Evolutionary conservation across 2,888 invertebrate species (phyloP), one percentile per base, ranked within the genome.

Genomic region (Clanis bilineata): DNA sequence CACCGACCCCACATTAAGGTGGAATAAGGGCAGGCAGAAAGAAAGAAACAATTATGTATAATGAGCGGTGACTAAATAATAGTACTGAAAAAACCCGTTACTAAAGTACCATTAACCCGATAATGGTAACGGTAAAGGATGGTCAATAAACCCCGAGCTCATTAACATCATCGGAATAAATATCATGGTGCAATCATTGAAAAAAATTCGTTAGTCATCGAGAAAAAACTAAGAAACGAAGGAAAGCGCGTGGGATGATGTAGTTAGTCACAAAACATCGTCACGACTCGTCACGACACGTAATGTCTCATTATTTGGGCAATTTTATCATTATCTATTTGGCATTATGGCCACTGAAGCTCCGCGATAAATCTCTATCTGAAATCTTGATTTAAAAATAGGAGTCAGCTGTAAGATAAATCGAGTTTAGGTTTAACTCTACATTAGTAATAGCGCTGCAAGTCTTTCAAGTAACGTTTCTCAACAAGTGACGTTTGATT

Each of bases 201-300:
- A 71, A 79, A 76, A 79, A 77, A 72, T 71, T 47, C 44, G 61
- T 84, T 86, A 84, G 76, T 86, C 85, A 85, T 74, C 71, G 68
- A 5, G 47, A 10, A 51, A 79, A 75, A 74, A 73, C 69, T 68
- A 65, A 75, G 63, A 69, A 68, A 70, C 39, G 59, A 72, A 82
- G 79, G 81, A 77, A 77, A 76, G 66, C 70, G 85, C 80, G 87
- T 87, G 79, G 87, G 86, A 73, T 73, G 51, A 36, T 9, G 77
- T 77, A 69, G 79, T 85, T 84, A 86, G 71, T 82, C 83, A 85
- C 73, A 70, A 69, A 68, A 66, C 69, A 68, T 66, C 69, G 73
- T 73, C 72, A 66, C 66, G 55, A 56, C 56, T 69, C 72, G 78
- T 80, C 76, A 80, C 62, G 62, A 51, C 28, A 51, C 10, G 18